phyloP scores from a whole-genome alignment of 2,113 vertebrate genomes.

The Sapajus apella region DNA sequence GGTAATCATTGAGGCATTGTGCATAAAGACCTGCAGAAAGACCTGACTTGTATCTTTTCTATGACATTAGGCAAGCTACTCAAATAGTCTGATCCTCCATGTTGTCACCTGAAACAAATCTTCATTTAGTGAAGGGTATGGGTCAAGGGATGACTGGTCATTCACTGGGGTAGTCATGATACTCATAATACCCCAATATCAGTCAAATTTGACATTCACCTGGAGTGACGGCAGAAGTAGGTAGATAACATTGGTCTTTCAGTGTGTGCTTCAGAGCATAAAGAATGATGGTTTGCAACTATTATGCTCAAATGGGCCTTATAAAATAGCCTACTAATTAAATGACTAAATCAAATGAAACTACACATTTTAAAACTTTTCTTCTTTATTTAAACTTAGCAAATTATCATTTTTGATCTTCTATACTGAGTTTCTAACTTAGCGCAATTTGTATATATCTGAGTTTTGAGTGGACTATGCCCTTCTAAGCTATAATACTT shows the following conservation, averaged over 20 bases:
- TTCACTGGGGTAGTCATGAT: neutral
- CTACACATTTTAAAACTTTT: neutral
- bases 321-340: neutral
- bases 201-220: neutral
- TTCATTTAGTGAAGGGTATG: neutral
- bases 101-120: neutral
- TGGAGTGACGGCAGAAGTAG: neutral
- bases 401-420: neutral
- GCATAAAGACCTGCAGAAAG: neutral
- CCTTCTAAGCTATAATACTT: neutral
- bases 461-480: neutral
- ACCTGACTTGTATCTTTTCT: neutral
- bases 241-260: neutral
- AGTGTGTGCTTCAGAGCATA: neutral
- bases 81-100: neutral
- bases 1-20: neutral
- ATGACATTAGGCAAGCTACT: neutral
- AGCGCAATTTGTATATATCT: neutral
- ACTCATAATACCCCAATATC: neutral
- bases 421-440: neutral
- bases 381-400: neutral
- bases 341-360: neutral
- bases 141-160: neutral
- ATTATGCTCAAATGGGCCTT: neutral
- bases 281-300: neutral